Evolutionary conservation across 2,888 invertebrate genomes (phyloP).

Genomic region (Lasioglossum morio): DNA sequence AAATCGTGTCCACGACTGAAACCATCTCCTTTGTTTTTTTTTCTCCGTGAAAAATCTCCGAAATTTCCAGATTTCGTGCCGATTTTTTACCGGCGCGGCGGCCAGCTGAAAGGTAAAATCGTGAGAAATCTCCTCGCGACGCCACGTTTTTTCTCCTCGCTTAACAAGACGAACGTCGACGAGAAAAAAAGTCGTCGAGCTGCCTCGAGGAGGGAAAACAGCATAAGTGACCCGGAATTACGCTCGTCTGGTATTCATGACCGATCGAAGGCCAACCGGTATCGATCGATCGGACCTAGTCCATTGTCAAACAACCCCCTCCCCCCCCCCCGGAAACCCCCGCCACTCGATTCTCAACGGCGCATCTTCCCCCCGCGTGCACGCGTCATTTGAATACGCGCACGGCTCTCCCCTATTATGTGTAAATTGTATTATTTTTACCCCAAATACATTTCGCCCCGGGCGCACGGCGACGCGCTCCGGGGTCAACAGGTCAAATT

Average conservation of each 20-base stretch:
- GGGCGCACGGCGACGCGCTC: conserved; percentile 68
- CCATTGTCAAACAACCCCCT: conserved; percentile 55
- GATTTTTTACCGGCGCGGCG: conserved; percentile 53
- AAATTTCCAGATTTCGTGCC: conserved; percentile 44
- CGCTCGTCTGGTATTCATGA: conserved; percentile 74
- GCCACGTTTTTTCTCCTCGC: conserved; percentile 33
- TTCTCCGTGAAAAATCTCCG: conserved; percentile 32
- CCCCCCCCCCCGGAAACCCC: neutral
- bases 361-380: conserved; percentile 69
- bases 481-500: conserved; percentile 84
- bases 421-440: conserved; percentile 85
- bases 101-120: conserved; percentile 70
- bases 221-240: conserved; percentile 68
- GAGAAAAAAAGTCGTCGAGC: conserved; percentile 9
- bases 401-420: conserved; percentile 80
- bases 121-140: conserved; percentile 60
- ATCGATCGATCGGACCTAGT: conserved; percentile 73
- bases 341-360: conserved; percentile 21
- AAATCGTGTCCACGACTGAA: conserved; percentile 38
- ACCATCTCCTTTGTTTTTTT: neutral
- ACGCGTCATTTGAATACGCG: conserved; percentile 80
- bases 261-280: conserved; percentile 69
- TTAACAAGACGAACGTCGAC: conserved; percentile 40
- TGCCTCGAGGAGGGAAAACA: conserved; percentile 53
- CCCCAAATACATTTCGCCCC: conserved; percentile 83